These are phyloP conservation scores for Baryphthengus martii DNA, from an alignment of 2,113 vertebrate species.

Conservation along the genomic window DNA sequence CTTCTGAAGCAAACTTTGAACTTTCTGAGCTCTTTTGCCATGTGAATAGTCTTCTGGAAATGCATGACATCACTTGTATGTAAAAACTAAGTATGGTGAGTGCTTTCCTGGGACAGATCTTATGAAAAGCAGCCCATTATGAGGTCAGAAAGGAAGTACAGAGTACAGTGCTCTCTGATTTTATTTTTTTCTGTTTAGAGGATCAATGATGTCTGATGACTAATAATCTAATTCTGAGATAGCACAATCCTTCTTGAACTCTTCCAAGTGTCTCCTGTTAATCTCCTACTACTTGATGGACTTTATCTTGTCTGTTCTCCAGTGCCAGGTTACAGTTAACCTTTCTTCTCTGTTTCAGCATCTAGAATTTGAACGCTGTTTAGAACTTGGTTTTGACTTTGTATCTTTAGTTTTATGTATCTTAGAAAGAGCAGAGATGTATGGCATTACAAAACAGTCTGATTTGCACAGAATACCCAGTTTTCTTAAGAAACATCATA, in stretches of 20 bases:
- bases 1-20: neutral
- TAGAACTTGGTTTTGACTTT: neutral
- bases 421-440: neutral
- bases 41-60: neutral
- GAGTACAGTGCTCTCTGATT: neutral
- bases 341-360: neutral
- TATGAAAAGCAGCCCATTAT: neutral
- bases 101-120: neutral
- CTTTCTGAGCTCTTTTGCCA: neutral
- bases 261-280: neutral
- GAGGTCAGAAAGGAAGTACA: neutral
- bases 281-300: neutral
- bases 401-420: neutral
- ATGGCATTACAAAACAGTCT: neutral
- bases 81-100: neutral
- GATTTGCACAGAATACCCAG: neutral
- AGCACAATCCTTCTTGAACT: neutral
- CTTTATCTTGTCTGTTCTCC: neutral
- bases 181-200: fast-evolving
- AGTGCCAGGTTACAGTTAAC: neutral
- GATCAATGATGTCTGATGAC: neutral
- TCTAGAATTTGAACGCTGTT: neutral
- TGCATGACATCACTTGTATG: neutral
- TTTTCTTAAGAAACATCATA: neutral
- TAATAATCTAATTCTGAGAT: neutral